These are phyloP conservation scores for Actinia tenebrosa DNA, from an alignment of 64 coral and sea anemone genomes.

Conservation along the genomic window DNA sequence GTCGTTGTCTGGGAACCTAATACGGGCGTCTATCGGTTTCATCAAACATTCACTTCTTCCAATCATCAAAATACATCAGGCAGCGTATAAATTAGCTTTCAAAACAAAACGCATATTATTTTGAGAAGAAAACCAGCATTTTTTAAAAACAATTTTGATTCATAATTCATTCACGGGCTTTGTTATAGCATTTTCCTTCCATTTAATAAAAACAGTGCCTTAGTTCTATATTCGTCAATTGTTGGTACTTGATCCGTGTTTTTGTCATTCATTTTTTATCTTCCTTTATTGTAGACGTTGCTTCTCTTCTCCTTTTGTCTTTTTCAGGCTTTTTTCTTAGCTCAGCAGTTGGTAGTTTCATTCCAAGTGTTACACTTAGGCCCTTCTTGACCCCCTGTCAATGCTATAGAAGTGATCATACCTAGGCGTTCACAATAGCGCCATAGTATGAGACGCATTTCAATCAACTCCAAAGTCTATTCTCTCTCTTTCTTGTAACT, in stretches of 20 bases:
- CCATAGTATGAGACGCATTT: not conserved
- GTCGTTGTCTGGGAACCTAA: too few relatives aligned
- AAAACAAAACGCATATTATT: not conserved
- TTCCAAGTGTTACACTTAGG: not conserved
- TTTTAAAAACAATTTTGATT: not conserved
- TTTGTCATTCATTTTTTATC: not conserved
- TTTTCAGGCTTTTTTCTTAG: not conserved
- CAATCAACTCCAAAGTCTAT: not conserved
- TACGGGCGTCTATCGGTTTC: too few relatives aligned
- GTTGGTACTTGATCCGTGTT: not conserved
- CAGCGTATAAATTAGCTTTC: too few relatives aligned
- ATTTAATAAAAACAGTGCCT: not conserved
- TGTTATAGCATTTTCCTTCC: not conserved
- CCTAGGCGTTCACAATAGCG: not conserved
- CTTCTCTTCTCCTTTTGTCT: not conserved
- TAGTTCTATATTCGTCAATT: not conserved
- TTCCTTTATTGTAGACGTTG: not conserved
- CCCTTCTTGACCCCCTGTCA: not conserved
- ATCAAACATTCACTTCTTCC: not conserved
- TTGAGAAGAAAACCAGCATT: not conserved
- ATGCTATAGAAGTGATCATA: not conserved
- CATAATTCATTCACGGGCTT: not conserved
- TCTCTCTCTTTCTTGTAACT: not conserved
- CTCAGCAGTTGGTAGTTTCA: constrained; percentile 5
- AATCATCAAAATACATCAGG: too few relatives aligned